These are phyloP conservation scores for Clistopyga incitator DNA, from an alignment of 2,888 invertebrate genomes.

Conservation along the genomic window DNA sequence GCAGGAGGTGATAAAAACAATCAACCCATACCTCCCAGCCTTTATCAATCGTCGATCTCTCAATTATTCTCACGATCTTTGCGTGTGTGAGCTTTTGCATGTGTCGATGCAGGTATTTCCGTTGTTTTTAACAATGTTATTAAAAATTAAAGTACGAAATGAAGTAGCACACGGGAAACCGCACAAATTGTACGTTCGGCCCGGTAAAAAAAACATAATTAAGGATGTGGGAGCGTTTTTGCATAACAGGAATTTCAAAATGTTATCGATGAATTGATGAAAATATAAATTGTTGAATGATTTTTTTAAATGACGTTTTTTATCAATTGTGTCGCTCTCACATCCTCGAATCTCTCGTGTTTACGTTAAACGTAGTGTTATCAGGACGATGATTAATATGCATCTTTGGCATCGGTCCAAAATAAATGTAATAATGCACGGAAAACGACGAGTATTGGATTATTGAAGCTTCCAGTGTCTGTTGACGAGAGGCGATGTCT, in stretches of 20 bases:
- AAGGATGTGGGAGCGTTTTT: too few species aligned
- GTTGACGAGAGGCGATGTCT: neutral
- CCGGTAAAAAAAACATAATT: constrained; percentile 4
- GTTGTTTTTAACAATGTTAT: constrained; percentile 29
- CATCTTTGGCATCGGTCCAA: constrained; percentile 64
- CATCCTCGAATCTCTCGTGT: constrained; percentile 29
- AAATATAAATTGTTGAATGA: too few species aligned
- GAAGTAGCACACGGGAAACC: constrained; percentile 39
- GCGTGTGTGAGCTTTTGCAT: neutral
- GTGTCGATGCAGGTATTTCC: neutral
- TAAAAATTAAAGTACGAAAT: constrained; percentile 43
- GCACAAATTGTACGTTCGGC: constrained; percentile 7
- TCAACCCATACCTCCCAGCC: constrained; percentile 66
- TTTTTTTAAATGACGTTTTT: too few species aligned
- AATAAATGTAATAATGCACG: neutral
- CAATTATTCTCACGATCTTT: constrained; percentile 52
- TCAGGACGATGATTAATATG: constrained; percentile 56
- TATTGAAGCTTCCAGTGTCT: neutral
- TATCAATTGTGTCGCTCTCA: too few species aligned
- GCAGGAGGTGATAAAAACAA: constrained; percentile 63
- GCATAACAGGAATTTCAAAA: too few species aligned
- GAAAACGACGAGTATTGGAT: neutral
- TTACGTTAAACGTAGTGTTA: constrained; percentile 44
- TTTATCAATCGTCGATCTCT: constrained; percentile 54
- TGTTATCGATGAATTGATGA: too few species aligned